Evolutionary conservation across 2,888 invertebrate species (phyloP).

Genomic region (Eudemis profundana): DNA sequence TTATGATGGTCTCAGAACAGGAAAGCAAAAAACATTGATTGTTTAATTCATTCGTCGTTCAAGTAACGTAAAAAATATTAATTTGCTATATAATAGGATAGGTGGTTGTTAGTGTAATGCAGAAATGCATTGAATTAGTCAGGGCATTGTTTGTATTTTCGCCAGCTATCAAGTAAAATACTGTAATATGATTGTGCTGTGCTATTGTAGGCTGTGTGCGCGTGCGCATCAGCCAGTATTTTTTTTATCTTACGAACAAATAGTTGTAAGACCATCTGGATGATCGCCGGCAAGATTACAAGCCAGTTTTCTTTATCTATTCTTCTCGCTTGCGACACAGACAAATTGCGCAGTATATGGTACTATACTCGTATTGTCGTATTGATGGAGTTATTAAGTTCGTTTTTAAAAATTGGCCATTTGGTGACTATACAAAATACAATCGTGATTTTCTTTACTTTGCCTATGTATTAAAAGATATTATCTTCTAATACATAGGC

Average conservation of each 20-base stretch:
- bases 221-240: conserved; percentile 63
- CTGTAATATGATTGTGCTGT: conserved; percentile 27
- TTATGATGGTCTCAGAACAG: too few species aligned
- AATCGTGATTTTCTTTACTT: neutral
- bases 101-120: too few species aligned
- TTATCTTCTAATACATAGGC: too few species aligned
- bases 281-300: conserved; percentile 61
- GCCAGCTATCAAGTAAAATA: neutral
- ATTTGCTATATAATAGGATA: too few species aligned
- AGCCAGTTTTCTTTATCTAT: conserved; percentile 62
- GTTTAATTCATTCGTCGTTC: too few species aligned
- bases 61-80: too few species aligned
- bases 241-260: conserved; percentile 60
- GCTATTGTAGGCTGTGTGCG: conserved; percentile 53
- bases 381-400: conserved; percentile 37
- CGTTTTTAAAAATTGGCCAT: conserved; percentile 7
- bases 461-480: too few species aligned
- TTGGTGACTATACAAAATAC: neutral
- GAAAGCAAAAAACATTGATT: too few species aligned
- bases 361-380: conserved; percentile 30
- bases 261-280: conserved; percentile 67
- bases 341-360: conserved; percentile 54
- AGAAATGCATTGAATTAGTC: too few species aligned
- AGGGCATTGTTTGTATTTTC: neutral
- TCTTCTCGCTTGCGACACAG: conserved; percentile 57